phyloP scores from a whole-genome alignment of 2,113 vertebrate genomes.

The Percina caprodes region DNA sequence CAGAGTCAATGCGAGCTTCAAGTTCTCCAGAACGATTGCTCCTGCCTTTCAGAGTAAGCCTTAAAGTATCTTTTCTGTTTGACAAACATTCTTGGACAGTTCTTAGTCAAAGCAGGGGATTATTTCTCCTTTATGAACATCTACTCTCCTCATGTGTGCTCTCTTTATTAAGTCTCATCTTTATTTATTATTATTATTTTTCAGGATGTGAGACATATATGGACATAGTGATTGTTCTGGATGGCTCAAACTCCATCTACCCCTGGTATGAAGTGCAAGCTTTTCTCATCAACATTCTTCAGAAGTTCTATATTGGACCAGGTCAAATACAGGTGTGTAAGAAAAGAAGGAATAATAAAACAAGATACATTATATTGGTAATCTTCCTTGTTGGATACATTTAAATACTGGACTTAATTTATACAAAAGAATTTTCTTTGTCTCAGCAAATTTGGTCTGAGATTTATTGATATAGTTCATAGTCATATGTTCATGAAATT shows the following conservation, averaged over 20 bases:
- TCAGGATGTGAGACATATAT: constrained; percentile 98
- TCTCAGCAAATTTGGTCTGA: background rate
- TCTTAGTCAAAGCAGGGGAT: constrained; percentile 13
- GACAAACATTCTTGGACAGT: background rate
- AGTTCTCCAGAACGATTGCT: constrained; percentile 94
- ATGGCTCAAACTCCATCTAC: constrained; percentile 99
- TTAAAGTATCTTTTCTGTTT: constrained; percentile 10
- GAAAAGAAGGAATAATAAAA: background rate
- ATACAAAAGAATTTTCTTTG: background rate
- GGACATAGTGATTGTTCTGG: constrained; percentile 98
- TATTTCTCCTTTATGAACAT: constrained; percentile 21
- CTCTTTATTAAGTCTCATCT: constrained; percentile 1
- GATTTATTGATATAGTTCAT: too few species aligned
- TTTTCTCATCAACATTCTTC: constrained; percentile 97
- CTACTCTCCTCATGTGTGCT: constrained; percentile 1
- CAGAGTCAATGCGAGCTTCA: constrained; percentile 93
- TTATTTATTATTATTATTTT: constrained; percentile 24
- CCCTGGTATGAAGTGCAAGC: constrained; percentile 98
- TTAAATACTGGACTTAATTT: background rate
- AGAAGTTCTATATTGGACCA: constrained; percentile 96
- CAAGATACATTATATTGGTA: background rate
- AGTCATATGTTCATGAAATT: background rate
- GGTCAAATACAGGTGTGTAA: constrained; percentile 95
- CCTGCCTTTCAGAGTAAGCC: constrained; percentile 93
- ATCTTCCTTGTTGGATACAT: background rate